A percentile compares a stretch with the other conserved stretches of the same genome.
phyloP scores from a whole-genome alignment of 1,140 invertebrate species.

The Pseudachorutes palmiensis region DNA sequence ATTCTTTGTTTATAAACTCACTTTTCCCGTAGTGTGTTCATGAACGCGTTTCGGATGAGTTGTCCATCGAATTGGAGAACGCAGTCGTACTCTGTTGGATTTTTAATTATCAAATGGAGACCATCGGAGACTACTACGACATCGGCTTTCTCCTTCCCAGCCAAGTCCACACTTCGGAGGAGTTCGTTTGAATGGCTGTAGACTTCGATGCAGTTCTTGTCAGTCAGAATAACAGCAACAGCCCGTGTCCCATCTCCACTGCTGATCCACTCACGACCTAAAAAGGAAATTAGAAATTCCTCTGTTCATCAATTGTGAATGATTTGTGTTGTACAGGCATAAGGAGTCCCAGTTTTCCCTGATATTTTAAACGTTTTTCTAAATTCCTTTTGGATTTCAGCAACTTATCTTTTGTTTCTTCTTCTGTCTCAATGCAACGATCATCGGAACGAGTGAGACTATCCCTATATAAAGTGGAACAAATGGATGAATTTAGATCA shows the following conservation, averaged over 20 bases:
- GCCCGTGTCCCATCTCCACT: constrained; percentile 41
- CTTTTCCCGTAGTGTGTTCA: constrained; percentile 12
- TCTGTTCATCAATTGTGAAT: neutral
- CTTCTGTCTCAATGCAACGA: constrained; percentile 16
- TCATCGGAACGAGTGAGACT: constrained; percentile 17
- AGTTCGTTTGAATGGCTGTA: constrained; percentile 41
- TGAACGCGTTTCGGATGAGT: constrained; percentile 24
- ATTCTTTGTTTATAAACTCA: too few species aligned
- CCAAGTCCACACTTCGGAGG: constrained; percentile 43
- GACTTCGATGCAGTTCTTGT: constrained; percentile 39
- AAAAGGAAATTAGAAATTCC: neutral
- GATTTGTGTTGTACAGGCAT: constrained; percentile 16
- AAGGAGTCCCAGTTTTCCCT: constrained; percentile 11
- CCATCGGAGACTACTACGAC: constrained; percentile 45
- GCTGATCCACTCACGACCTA: constrained; percentile 48
- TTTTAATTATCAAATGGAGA: constrained; percentile 47
- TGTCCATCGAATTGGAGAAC: constrained; percentile 37
- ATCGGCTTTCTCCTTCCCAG: constrained; percentile 23
- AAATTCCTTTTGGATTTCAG: constrained; percentile 8
- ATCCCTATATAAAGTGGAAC: constrained; percentile 23
- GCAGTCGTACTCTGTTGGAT: constrained; percentile 54
- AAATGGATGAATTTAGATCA: constrained; percentile 15
- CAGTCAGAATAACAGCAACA: constrained; percentile 45
- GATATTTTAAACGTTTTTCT: constrained; percentile 21
- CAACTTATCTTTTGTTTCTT: constrained; percentile 13